Conservation (phyloP, 2,797 vertebrate species). For the Bothrops alternatus region DNA sequence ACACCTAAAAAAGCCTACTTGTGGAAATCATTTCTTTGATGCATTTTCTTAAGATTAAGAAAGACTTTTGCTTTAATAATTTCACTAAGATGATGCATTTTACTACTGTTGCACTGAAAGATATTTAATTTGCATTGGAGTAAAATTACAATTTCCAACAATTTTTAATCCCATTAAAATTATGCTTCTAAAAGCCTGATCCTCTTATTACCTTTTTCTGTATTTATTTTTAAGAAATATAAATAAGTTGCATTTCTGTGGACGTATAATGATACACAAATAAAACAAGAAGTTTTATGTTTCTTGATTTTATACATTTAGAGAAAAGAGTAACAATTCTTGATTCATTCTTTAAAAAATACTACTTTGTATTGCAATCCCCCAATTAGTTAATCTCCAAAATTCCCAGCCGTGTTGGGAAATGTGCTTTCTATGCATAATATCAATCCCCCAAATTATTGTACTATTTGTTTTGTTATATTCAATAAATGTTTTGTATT, state of each 20-base stretch:
- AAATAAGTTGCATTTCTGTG: background rate
- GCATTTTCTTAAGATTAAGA: background rate
- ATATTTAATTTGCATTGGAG: background rate
- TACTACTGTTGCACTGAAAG: background rate
- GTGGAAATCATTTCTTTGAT: background rate
- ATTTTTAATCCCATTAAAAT: background rate
- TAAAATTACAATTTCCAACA: background rate
- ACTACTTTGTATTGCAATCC: background rate
- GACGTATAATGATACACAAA: background rate
- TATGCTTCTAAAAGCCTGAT: too few relatives aligned
- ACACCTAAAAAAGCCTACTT: background rate
- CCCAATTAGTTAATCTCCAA: background rate
- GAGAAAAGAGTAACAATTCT: background rate
- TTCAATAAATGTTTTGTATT: background rate
- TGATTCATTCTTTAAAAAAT: background rate
- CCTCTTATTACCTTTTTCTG: background rate
- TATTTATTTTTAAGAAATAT: background rate
- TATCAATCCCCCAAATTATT: background rate
- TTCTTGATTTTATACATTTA: accelerated
- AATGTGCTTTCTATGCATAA: accelerated
- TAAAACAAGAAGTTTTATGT: background rate
- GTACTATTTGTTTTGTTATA: accelerated
- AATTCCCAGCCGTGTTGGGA: background rate
- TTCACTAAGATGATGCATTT: background rate
- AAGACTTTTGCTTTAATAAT: background rate